A percentile compares a stretch with the other conserved stretches of the same genome.
Conservation (phyloP, 2,113 vertebrate genomes). For the Pagrus major region DNA sequence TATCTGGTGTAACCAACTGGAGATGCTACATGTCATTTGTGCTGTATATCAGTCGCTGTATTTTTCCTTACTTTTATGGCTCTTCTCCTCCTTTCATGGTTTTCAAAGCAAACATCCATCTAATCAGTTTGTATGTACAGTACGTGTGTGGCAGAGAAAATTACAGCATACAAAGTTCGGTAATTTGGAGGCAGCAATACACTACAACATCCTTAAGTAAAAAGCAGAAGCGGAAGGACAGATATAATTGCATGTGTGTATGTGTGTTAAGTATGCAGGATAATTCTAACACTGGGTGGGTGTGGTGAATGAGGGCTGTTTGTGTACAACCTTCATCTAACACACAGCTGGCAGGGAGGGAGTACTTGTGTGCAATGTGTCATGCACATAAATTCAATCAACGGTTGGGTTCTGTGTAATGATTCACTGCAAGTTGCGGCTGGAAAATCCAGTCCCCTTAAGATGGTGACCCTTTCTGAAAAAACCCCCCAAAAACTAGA, state of each 20-base stretch:
- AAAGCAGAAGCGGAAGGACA: constrained; percentile 48
- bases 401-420: constrained; percentile 18
- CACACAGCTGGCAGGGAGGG: constrained; percentile 38
- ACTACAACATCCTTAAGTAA: constrained; percentile 25
- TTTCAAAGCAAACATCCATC: constrained; percentile 47
- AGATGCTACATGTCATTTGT: constrained; percentile 8
- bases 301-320: constrained; percentile 66
- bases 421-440: constrained; percentile 60
- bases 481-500: too few species aligned
- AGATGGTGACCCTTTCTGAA: constrained; percentile 21
- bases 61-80: neutral
- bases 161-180: constrained; percentile 24
- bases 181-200: constrained; percentile 34
- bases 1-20: neutral
- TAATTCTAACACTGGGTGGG: constrained; percentile 66
- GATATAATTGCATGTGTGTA: constrained; percentile 58
- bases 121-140: constrained; percentile 37
- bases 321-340: constrained; percentile 49
- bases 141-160: constrained; percentile 56
- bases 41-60: neutral
- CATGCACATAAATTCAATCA: constrained; percentile 55
- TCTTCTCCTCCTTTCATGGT: constrained; percentile 21
- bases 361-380: constrained; percentile 30
- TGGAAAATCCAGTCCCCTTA: constrained; percentile 61
- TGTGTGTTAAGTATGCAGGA: constrained; percentile 45